Evolutionary conservation across 2,888 invertebrate genomes (phyloP), one percentile per base, ranked within the genome.

Genomic region (Folsomia manolachei): DNA sequence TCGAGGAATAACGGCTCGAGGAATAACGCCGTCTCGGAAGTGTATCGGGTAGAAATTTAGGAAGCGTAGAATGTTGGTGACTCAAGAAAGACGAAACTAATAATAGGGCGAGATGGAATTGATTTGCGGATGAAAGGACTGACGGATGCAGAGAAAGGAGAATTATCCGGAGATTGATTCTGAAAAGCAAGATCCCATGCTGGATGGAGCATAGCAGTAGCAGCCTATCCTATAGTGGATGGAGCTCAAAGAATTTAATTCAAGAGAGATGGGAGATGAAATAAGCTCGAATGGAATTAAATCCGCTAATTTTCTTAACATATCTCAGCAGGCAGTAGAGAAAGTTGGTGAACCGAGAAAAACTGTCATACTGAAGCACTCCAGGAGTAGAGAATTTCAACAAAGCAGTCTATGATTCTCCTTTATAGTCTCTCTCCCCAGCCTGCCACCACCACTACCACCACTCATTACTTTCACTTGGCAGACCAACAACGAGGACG

Each of bases 261-360:
- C 62, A 25, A 56, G 27, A 56, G 56, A 68, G 68, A 21, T 11
- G 25, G 21, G 9, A 63, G n/a, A 69, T 69, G 64, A 52, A 52
- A 72, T 72, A 73, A 72, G 65, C 73, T 74, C 71, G 19, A 72
- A 72, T 66, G 71, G 75, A 77, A 78, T 76, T 76, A 78, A 78
- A 76, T 74, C 76, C 77, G 75, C 75, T 76, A 79, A 78, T 79
- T 79, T 79, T 77, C 78, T 79, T 78, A 77, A 79, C 76, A 77
- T 79, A 76, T 78, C 77, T 74, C 69, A 73, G 75, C 67, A 75
- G 73, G 71, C 67, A 75, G 11, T 7, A 79, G 75, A 76, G 76
- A 23, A 19, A 67, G 66, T 77, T 75, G 74, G 73, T 78, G 72
- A 77, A 75, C 77, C 78, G 77, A 77, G 77, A 75, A 78, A 78